Evolutionary conservation across 2,797 vertebrate genomes (phyloP).

Genomic region (Salarias fasciatus): DNA sequence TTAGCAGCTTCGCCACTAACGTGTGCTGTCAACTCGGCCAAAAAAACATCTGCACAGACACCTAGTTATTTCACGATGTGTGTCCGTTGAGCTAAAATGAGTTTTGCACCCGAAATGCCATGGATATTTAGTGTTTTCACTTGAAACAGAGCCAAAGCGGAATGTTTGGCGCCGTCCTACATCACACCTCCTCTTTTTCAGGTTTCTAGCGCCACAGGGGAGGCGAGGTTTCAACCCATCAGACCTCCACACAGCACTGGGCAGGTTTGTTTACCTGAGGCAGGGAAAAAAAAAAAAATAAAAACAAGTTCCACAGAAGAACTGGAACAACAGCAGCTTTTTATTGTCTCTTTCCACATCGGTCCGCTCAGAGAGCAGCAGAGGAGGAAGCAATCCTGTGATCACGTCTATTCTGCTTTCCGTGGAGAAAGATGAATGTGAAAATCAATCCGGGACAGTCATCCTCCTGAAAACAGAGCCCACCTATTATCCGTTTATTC

Average conservation of each 20-base stretch:
- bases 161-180: constrained; percentile 5
- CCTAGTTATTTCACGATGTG: no score
- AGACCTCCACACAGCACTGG: constrained; percentile 18
- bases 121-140: no score
- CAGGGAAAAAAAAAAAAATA: not conserved
- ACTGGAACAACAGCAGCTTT: constrained; percentile 8
- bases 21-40: no score
- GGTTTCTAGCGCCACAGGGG: constrained; percentile 29
- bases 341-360: constrained; percentile 3
- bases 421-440: not conserved
- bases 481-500: constrained; percentile 2
- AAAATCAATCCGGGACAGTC: no score
- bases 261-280: constrained; percentile 32
- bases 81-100: no score
- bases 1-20: no score
- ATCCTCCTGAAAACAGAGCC: no score
- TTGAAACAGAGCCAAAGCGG: no score
- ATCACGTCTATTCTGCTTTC: not conserved
- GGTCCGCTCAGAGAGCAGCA: not conserved
- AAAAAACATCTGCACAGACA: no score
- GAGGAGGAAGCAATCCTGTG: not conserved
- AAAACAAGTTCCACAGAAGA: not conserved
- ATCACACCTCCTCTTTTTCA: constrained; percentile 44
- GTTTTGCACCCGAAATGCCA: no score
- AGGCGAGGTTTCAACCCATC: constrained; percentile 26